Base-by-base conservation (phyloP, 2,797 vertebrate genomes). In the Phataginus tricuspis region DNA sequence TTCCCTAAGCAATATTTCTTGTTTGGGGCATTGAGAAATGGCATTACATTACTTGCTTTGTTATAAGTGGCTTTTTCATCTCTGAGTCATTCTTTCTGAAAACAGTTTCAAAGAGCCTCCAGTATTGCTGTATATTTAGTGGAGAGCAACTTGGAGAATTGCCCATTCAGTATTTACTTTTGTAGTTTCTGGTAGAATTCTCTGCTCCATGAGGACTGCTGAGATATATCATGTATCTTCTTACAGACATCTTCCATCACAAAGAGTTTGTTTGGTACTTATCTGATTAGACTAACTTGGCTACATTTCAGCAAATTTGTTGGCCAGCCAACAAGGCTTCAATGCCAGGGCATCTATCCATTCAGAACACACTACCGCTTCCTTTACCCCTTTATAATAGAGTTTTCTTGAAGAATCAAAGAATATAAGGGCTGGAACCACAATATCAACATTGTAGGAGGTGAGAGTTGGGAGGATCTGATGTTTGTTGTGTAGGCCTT, bases 41-140 rank as follows among this genome's bases (percentile, higher is more conserved):
- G 25, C 42, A 84, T 80, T 83, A 64, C 27, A 51, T 91, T 86
- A 63, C 63, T 90, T 91, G 63, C 77, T 91, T 96, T 79, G 57
- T 79, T 91, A 25, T 95, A 83, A 96, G 89, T 79, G 61, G 25
- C n/a, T 86, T 97, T 72, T 85, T 90, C 59, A 96, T 84, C 53
- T 96, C 91, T 96, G 94, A 96, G 91, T 96, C 91, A 96, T 63
- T 95, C 86, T 95, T 93, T 71, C 79, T 86, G 86, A 96, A 94
- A 96, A 78, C 42, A 51, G 23, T 91, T 93, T 96, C 84, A 91
- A 94, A 96, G 71, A 91, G 45, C 37, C 61, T 94, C 59, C 29
- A 95, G 89, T 82, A 79, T 63, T 63, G 15, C 69, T 91, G 27
- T 86, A 53, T 94, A 72, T 91, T 94, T 95, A 91, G 23, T 79